Conservation (phyloP, 1,140 invertebrate genomes). For the Drosophila athabasca region DNA sequence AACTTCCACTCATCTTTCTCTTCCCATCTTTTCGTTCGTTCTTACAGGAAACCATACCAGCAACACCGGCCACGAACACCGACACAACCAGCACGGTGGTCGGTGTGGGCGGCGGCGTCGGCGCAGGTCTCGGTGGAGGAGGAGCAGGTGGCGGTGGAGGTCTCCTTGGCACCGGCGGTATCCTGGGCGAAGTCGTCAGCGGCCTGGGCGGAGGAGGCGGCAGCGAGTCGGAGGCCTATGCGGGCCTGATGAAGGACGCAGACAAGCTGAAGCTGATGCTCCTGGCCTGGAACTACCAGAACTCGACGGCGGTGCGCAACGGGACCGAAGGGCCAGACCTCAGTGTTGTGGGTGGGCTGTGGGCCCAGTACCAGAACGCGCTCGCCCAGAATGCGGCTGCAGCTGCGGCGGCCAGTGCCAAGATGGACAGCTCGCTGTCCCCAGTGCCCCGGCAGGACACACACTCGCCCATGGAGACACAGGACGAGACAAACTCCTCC, state of each 20-base stretch:
- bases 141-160: slow-evolving; percentile 27
- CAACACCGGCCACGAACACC: slow-evolving; percentile 75
- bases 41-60: slow-evolving; percentile 71
- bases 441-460: slow-evolving; percentile 74
- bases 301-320: slow-evolving; percentile 86
- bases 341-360: slow-evolving; percentile 88
- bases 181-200: slow-evolving; percentile 45
- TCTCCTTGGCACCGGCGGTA: slow-evolving; percentile 46
- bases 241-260: slow-evolving; percentile 88
- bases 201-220: slow-evolving; percentile 55
- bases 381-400: slow-evolving; percentile 77
- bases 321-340: slow-evolving; percentile 82
- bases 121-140: slow-evolving; percentile 33
- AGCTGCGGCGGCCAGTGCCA: slow-evolving; percentile 64
- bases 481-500: slow-evolving; percentile 95
- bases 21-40: not conserved
- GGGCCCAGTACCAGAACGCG: slow-evolving; percentile 89
- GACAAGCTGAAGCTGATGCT: slow-evolving; percentile 93
- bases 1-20: slow-evolving; percentile 26
- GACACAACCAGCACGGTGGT: slow-evolving; percentile 66
- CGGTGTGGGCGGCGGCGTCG: slow-evolving; percentile 48
- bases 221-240: slow-evolving; percentile 77
- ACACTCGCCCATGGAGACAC: slow-evolving; percentile 86
- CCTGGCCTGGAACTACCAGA: slow-evolving; percentile 92
- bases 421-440: slow-evolving; percentile 76